Evolutionary conservation across 2,113 vertebrate genomes (phyloP).

Genomic region (Pseudopipra pipra): DNA sequence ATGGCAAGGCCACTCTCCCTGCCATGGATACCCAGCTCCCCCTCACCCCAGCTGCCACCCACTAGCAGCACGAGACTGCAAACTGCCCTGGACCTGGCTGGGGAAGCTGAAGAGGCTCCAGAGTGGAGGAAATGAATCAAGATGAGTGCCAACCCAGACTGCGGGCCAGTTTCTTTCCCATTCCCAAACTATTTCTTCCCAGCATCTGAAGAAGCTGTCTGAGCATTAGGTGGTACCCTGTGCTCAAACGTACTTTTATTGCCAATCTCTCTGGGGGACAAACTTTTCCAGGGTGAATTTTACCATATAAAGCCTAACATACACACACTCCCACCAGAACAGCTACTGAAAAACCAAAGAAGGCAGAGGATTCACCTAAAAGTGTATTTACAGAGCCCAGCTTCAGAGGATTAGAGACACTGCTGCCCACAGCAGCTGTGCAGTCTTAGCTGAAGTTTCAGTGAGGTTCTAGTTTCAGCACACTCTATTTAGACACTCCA

Average conservation of each 20-base stretch:
- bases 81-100: rapidly evolving
- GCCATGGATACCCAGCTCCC: not conserved
- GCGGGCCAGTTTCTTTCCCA: not conserved
- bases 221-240: not conserved
- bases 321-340: not conserved
- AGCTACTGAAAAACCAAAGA: not conserved
- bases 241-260: not conserved
- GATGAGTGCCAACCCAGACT: not conserved
- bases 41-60: not conserved
- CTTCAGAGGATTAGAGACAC: not conserved
- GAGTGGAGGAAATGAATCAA: not conserved
- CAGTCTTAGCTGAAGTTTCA: not conserved
- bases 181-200: not conserved
- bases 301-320: not conserved
- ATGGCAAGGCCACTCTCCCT: not conserved
- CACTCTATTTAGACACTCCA: not conserved
- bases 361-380: not conserved
- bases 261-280: not conserved
- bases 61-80: rapidly evolving
- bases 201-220: not conserved
- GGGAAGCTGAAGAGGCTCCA: not conserved
- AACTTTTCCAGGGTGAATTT: not conserved
- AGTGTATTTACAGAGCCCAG: rapidly evolving
- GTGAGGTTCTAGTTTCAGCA: not conserved
- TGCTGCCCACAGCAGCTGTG: not conserved